Conservation (phyloP, 2,888 invertebrate species). For the Torymus auratus region DNA sequence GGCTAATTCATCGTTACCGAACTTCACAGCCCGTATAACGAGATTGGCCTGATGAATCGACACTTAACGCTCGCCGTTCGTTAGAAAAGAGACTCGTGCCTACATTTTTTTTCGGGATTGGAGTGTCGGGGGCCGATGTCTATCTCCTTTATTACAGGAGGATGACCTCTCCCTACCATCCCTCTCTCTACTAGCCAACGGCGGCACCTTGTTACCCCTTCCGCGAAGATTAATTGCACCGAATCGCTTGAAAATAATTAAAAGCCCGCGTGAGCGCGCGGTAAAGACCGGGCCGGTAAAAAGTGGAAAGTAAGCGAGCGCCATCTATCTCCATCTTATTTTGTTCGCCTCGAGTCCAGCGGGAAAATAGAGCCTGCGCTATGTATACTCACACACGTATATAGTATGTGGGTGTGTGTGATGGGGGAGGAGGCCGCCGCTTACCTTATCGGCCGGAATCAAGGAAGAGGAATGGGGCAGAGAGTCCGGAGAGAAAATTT, state of each 20-base stretch:
- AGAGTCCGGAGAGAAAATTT: background rate
- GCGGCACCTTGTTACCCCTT: conserved; percentile 35
- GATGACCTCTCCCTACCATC: background rate
- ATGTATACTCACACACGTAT: too few relatives aligned
- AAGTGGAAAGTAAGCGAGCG: background rate
- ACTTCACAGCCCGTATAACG: too few relatives aligned
- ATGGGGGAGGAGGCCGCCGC: background rate
- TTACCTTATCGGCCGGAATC: conserved; percentile 37
- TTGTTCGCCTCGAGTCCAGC: conserved; percentile 3
- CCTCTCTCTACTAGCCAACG: background rate
- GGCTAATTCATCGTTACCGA: too few relatives aligned
- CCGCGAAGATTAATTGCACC: conserved; percentile 37
- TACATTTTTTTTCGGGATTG: conserved; percentile 1
- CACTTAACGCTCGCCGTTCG: conserved; percentile 31
- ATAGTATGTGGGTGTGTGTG: background rate
- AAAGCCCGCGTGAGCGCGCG: background rate
- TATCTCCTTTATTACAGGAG: conserved; percentile 41
- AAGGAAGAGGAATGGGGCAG: conserved; percentile 19
- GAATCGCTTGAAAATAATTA: conserved; percentile 45
- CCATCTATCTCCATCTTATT: conserved; percentile 44
- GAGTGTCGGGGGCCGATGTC: conserved; percentile 25
- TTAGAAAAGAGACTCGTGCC: conserved; percentile 13
- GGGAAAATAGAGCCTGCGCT: background rate
- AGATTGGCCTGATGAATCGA: conserved; percentile 13
- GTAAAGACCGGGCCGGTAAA: background rate